Evolutionary conservation across 1,140 invertebrate species (phyloP).

Genomic region (Hypothenemus hampei): DNA sequence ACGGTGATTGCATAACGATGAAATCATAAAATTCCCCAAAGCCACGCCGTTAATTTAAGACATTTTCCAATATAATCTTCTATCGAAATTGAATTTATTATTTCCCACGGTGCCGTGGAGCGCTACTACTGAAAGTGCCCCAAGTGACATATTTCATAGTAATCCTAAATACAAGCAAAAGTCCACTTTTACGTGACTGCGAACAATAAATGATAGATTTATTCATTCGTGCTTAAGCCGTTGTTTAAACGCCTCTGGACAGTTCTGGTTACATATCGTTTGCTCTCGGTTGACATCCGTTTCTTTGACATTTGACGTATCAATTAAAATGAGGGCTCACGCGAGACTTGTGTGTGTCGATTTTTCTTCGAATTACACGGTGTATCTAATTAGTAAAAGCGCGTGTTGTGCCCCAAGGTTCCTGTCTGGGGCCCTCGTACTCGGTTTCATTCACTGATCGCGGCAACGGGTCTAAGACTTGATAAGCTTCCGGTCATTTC

Average conservation of each 20-base stretch:
- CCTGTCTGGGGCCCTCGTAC: constrained; percentile 26
- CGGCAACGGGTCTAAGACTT: constrained; percentile 27
- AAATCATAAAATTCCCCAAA: no score
- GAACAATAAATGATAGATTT: constrained; percentile 27
- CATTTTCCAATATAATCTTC: constrained; percentile 5
- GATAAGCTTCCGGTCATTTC: constrained; percentile 28
- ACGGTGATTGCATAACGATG: no score
- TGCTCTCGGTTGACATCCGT: neutral
- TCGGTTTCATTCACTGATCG: constrained; percentile 28
- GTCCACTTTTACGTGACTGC: constrained; percentile 25
- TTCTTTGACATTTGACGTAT: constrained; percentile 6
- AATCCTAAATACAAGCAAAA: constrained; percentile 24
- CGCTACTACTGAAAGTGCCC: constrained; percentile 9
- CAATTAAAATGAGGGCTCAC: constrained; percentile 13
- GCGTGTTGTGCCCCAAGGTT: constrained; percentile 28
- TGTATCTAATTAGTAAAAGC: constrained; percentile 29
- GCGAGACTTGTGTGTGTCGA: constrained; percentile 14
- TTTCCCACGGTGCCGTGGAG: constrained; percentile 17
- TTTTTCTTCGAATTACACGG: constrained; percentile 26
- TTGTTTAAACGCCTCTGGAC: no score
- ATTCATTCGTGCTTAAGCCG: constrained; percentile 19
- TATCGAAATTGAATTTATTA: no score
- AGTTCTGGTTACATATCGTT: constrained; percentile 16
- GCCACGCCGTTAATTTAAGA: no score
- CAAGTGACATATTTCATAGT: constrained; percentile 19